Base-by-base conservation (phyloP, 2,797 vertebrate genomes). In the Epinephelus malabaricus region DNA sequence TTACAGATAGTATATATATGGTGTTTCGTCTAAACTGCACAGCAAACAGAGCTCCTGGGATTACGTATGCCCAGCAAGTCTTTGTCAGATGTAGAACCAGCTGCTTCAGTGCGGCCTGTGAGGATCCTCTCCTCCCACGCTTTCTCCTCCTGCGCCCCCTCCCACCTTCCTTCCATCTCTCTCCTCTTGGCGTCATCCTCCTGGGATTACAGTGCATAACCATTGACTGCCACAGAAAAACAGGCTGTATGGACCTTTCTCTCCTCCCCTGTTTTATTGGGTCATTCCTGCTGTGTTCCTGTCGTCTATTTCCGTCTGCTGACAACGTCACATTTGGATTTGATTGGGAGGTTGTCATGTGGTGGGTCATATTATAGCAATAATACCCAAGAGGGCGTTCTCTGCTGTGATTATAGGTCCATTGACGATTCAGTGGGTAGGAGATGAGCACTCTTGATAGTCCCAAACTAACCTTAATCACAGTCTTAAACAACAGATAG, bases 101-200 rank as follows among this genome's bases (percentile, higher is more conserved):
- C 90, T 88, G 85, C 88, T 87, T 85, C 50, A 61, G 73, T 76
- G 73, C 73, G 76, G 73, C 73, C 76, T 83, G 51, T 72, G 73
- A 75, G 89, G 89, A 91, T 92, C 88, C 70, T 83, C 78, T 84
- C 88, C 65, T 85, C 78, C 83, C 71, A 87, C 88, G 61, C 82
- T 30, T 64, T 63, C 82, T 73, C 78, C 66, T 73, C 18, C 73
- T 45, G 9, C 10, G 1, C 30, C 49, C 47, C 73, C 62, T 19
- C 62, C 45, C 59, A 19, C 72, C 62, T 51, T 43, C 51, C 56
- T 53, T 58, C 59, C 61, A 38, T 40, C 76, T 55, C 76, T 59
- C 67, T 73, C 45, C 47, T 77, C 76, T 76, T 23, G 45, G 64
- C 69, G 5, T 86, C 85, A 59, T 51, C 60, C 78, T 82, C 58